phyloP scores from a whole-genome alignment of 2,113 vertebrate genomes.

The Nymphicus hollandicus region DNA sequence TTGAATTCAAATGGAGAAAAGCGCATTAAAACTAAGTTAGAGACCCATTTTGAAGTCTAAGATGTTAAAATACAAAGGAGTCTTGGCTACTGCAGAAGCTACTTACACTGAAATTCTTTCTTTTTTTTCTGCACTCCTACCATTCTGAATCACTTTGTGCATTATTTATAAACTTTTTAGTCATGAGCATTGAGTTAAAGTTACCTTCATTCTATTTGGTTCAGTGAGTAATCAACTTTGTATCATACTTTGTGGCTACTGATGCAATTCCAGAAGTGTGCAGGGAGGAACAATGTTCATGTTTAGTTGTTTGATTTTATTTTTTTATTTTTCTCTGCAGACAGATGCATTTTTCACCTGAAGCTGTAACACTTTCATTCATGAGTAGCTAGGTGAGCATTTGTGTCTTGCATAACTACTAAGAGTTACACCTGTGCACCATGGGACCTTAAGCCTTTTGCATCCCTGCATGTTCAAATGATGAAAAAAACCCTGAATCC shows the following conservation, averaged over 20 bases:
- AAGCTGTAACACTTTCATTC: background rate
- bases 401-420: background rate
- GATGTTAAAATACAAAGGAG: background rate
- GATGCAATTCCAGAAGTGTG: background rate
- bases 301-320: background rate
- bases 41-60: background rate
- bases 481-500: background rate
- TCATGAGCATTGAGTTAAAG: background rate
- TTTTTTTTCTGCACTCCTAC: background rate
- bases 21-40: background rate
- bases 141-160: background rate
- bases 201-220: background rate
- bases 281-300: background rate
- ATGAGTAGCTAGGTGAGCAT: background rate
- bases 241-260: background rate
- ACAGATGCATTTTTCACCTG: background rate
- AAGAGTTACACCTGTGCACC: background rate
- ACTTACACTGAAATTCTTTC: background rate
- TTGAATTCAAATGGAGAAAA: background rate
- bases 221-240: background rate
- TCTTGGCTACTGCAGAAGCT: background rate
- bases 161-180: conserved; percentile 4
- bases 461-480: background rate
- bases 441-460: background rate
- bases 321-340: background rate